These are phyloP conservation scores for Poecilia wingei DNA, from an alignment of 2,797 vertebrate genomes.

Conservation along the genomic window DNA sequence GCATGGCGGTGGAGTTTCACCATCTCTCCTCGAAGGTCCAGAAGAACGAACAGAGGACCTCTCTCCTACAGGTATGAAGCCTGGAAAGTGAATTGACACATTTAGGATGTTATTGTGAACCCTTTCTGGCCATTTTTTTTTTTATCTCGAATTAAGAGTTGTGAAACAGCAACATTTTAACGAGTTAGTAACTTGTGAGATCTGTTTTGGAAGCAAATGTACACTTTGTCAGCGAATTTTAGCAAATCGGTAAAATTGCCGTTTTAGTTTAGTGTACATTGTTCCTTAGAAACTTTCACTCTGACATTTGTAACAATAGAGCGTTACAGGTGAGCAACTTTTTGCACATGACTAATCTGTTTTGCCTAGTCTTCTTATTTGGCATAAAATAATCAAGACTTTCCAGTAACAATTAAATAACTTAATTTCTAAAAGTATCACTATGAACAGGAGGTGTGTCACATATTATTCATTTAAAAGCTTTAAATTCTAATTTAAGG, in stretches of 20 bases:
- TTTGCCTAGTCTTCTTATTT: background rate
- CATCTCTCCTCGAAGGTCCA: slow-evolving; percentile 96
- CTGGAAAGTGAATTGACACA: background rate
- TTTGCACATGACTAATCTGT: background rate
- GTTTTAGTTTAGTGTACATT: background rate
- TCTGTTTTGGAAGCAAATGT: slow-evolving; percentile 1
- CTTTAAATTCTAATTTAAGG: background rate
- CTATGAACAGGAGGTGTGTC: background rate
- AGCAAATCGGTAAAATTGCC: background rate
- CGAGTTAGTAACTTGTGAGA: background rate
- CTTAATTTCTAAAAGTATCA: background rate
- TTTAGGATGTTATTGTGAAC: background rate
- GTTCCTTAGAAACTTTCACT: background rate
- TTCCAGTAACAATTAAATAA: background rate
- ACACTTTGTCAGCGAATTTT: background rate
- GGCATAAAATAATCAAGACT: background rate
- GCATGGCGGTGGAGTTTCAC: slow-evolving; percentile 98
- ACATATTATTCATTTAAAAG: background rate
- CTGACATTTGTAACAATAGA: background rate
- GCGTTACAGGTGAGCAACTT: background rate
- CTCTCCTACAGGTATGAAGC: slow-evolving; percentile 89
- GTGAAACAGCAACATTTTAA: background rate
- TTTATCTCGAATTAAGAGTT: background rate
- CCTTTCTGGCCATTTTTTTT: background rate
- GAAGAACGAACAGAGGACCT: slow-evolving; percentile 95